phyloP scores from a whole-genome alignment of 2,797 vertebrate species.

The Falco rusticolus region DNA sequence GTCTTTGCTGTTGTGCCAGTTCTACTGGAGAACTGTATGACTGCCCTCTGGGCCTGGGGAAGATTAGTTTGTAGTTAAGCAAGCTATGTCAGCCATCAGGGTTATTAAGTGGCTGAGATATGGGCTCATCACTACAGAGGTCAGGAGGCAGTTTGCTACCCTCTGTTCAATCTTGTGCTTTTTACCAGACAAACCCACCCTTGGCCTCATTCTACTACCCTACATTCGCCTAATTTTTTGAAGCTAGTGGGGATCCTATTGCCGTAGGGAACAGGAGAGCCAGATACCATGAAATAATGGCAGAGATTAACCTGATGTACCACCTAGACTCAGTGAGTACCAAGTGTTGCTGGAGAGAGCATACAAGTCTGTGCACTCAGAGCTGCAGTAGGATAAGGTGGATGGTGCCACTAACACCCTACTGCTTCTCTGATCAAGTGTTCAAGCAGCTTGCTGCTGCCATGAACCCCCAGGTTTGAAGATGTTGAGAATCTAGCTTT shows the following conservation, averaged over 20 bases:
- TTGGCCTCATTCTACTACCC: background rate
- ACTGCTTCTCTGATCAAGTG: background rate
- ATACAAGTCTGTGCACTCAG: rapidly evolving
- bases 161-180: background rate
- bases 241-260: background rate
- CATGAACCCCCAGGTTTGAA: too few species aligned
- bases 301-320: rapidly evolving
- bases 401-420: background rate
- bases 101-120: background rate
- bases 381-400: background rate
- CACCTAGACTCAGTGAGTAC: background rate
- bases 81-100: background rate
- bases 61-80: background rate
- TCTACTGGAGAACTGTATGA: background rate
- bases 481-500: background rate
- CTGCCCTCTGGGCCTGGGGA: background rate
- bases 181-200: background rate
- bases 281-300: background rate
- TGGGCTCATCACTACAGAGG: background rate
- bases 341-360: background rate
- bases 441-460: background rate
- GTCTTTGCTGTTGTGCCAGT: background rate
- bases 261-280: background rate
- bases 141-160: background rate
- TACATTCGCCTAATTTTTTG: background rate